A percentile compares a stretch with the other conserved stretches of the same genome.
These are phyloP conservation scores for Hyalella azteca DNA, from an alignment of 2,888 invertebrate genomes.

Conservation along the genomic window DNA sequence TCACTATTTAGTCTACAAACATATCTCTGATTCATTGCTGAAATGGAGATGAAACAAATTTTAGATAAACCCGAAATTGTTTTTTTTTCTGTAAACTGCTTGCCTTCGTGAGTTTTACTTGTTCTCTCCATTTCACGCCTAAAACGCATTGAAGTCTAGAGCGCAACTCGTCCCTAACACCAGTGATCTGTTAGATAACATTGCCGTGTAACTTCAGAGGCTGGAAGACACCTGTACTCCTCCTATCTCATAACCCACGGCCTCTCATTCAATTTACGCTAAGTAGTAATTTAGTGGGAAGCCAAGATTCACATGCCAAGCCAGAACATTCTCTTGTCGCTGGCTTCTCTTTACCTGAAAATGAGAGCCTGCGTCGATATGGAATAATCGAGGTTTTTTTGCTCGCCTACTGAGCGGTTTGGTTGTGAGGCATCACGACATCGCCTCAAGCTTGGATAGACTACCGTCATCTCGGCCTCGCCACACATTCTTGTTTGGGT, in stretches of 20 bases:
- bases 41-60: no score
- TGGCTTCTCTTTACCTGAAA: neutral
- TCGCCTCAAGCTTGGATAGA: neutral
- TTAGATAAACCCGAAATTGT: no score
- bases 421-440: slow-evolving; percentile 12
- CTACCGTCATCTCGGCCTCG: slow-evolving; percentile 25
- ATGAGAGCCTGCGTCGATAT: neutral
- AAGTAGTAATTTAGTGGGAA: slow-evolving; percentile 4
- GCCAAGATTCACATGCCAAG: neutral
- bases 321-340: neutral
- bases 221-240: neutral
- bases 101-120: no score
- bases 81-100: no score
- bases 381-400: neutral
- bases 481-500: slow-evolving; percentile 9
- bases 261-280: neutral
- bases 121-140: no score
- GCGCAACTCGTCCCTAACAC: no score
- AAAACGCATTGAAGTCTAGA: no score
- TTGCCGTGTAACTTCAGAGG: neutral
- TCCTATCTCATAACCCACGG: neutral
- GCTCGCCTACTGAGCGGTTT: neutral
- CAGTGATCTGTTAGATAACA: no score
- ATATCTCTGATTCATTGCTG: no score
- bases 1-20: no score